A percentile compares a stretch with the other conserved stretches of the same genome.
These are phyloP conservation scores for Chiloscyllium plagiosum DNA, from an alignment of 2,113 vertebrate species.

Conservation along the genomic window DNA sequence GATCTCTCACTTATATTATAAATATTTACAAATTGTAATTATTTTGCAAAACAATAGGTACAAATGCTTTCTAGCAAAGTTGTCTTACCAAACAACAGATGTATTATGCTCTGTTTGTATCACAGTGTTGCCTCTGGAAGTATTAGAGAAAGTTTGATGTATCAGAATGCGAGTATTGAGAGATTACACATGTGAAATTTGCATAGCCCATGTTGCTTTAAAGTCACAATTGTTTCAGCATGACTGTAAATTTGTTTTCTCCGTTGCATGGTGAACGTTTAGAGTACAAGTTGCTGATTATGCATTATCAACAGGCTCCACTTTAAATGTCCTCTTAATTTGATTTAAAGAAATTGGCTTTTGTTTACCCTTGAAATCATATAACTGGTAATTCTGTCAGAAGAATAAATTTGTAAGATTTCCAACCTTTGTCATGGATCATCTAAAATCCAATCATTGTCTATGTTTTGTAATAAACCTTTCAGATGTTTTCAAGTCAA, in stretches of 20 bases:
- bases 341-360: neutral
- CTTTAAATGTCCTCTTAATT: neutral
- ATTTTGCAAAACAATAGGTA: neutral
- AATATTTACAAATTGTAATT: neutral
- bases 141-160: neutral
- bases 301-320: neutral
- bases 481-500: too few relatives aligned
- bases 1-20: neutral
- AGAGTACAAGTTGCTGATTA: neutral
- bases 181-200: neutral
- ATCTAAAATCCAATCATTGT: neutral
- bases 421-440: neutral
- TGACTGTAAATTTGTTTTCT: neutral
- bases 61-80: slow-evolving; percentile 8
- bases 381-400: neutral
- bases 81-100: neutral
- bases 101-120: neutral
- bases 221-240: neutral
- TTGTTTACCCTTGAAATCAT: neutral
- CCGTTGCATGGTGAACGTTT: neutral
- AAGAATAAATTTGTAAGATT: neutral
- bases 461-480: neutral
- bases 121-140: neutral
- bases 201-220: neutral
- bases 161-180: neutral